Conservation (phyloP, 2,113 vertebrate species). For the Mesocricetus auratus region DNA sequence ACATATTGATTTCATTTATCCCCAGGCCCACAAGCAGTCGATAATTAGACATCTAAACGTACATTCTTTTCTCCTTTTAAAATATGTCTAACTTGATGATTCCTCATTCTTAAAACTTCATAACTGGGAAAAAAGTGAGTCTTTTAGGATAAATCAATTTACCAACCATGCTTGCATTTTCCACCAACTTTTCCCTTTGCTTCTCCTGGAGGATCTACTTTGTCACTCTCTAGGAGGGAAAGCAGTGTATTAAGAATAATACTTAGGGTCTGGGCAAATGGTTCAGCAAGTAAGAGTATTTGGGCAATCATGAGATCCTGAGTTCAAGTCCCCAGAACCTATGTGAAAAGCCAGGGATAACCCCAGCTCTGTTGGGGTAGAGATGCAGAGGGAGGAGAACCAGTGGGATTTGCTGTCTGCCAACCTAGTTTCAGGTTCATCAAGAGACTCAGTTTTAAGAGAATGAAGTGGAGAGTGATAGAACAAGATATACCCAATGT, state of each 20-base stretch:
- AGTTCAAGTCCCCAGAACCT: background rate
- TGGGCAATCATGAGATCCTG: background rate
- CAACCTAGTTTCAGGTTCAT: background rate
- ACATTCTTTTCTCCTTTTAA: slow-evolving; percentile 57
- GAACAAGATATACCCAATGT: background rate
- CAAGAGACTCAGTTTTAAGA: background rate
- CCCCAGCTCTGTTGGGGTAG: background rate
- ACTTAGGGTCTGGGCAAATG: background rate
- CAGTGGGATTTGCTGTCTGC: too few relatives aligned
- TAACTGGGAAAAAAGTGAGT: slow-evolving; percentile 66
- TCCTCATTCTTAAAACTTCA: slow-evolving; percentile 56
- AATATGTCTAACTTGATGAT: slow-evolving; percentile 53
- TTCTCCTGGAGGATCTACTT: slow-evolving; percentile 17
- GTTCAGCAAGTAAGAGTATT: background rate
- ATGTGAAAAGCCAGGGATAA: background rate
- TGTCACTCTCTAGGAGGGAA: background rate
- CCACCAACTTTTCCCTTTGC: slow-evolving; percentile 30
- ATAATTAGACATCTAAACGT: slow-evolving; percentile 29
- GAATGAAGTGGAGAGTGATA: background rate
- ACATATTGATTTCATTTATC: slow-evolving; percentile 19
- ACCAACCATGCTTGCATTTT: slow-evolving; percentile 58
- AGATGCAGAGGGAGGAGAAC: background rate
- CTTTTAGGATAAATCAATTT: slow-evolving; percentile 66
- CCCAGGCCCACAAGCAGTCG: background rate
- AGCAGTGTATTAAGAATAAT: background rate